Conservation (phyloP, 1,140 invertebrate genomes). For the Heterodera carotae region DNA sequence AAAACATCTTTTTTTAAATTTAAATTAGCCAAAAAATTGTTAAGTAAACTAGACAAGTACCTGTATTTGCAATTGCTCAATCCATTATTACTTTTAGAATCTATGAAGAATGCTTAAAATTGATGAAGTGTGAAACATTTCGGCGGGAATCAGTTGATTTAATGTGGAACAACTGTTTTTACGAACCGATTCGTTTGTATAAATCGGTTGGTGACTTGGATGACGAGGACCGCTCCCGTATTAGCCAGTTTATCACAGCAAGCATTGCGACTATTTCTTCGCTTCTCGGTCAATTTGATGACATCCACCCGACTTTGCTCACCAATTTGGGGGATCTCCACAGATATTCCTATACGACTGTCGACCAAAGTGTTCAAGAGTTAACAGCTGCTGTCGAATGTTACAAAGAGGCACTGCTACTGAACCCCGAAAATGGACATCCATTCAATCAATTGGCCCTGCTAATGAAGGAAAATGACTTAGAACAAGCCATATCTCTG, state of each 20-base stretch:
- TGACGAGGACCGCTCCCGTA: not conserved
- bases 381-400: slow-evolving; percentile 4
- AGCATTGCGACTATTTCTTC: slow-evolving; percentile 8
- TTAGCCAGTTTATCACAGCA: slow-evolving; percentile 20
- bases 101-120: not conserved
- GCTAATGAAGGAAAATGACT: slow-evolving; percentile 4
- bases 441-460: slow-evolving; percentile 25
- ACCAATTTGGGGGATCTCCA: slow-evolving; percentile 16
- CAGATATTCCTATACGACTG: slow-evolving; percentile 20
- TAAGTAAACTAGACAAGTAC: not conserved
- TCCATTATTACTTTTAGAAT: slow-evolving; percentile 9
- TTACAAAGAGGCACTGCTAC: slow-evolving; percentile 17
- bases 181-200: slow-evolving; percentile 20
- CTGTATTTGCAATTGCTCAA: not conserved
- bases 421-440: slow-evolving; percentile 10
- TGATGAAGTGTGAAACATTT: slow-evolving; percentile 14
- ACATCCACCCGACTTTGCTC: not conserved
- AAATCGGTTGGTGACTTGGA: slow-evolving; percentile 14
- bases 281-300: slow-evolving; percentile 4
- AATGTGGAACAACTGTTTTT: slow-evolving; percentile 31
- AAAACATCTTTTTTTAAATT: not conserved
- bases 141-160: slow-evolving; percentile 26
- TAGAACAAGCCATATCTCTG: not conserved
- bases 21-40: not conserved
- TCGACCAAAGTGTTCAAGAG: slow-evolving; percentile 2